Conservation (phyloP, 2,888 invertebrate species). For the Morpho helenor region DNA sequence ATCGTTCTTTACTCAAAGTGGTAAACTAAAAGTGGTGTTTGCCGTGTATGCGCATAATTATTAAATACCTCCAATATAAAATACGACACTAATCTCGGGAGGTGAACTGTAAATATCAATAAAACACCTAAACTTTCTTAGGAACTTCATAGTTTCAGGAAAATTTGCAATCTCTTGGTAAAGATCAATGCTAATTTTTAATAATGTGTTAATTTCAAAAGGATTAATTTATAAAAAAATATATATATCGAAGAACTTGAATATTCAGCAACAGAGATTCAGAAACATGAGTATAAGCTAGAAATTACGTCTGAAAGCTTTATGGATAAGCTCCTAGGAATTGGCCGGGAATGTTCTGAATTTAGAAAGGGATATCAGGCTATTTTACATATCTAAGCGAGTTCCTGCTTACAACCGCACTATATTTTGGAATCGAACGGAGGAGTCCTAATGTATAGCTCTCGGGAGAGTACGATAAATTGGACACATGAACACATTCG, state of each 20-base stretch:
- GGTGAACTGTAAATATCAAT: no score
- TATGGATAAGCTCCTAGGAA: constrained; percentile 58
- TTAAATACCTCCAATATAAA: no score
- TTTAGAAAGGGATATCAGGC: constrained; percentile 43
- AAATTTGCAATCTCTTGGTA: no score
- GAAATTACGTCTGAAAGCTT: constrained; percentile 66
- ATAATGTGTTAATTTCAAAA: no score
- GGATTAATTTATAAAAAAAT: no score
- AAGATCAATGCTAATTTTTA: no score
- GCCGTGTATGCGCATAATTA: no score
- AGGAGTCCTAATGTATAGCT: constrained; percentile 41
- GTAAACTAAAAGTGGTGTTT: no score
- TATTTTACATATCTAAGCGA: constrained; percentile 47
- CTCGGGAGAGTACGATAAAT: constrained; percentile 41
- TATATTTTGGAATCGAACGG: constrained; percentile 27
- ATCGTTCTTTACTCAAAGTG: no score
- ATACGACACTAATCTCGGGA: no score
- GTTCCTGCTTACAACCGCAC: constrained; percentile 15
- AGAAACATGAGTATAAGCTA: constrained; percentile 35
- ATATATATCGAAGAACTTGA: background rate
- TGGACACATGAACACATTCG: constrained; percentile 39
- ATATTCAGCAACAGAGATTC: background rate
- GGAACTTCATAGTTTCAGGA: no score
- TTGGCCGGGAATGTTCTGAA: constrained; percentile 60
- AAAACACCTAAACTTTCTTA: no score